phyloP scores from a whole-genome alignment of 1,140 invertebrate genomes.

The Platyscapa corneri region DNA sequence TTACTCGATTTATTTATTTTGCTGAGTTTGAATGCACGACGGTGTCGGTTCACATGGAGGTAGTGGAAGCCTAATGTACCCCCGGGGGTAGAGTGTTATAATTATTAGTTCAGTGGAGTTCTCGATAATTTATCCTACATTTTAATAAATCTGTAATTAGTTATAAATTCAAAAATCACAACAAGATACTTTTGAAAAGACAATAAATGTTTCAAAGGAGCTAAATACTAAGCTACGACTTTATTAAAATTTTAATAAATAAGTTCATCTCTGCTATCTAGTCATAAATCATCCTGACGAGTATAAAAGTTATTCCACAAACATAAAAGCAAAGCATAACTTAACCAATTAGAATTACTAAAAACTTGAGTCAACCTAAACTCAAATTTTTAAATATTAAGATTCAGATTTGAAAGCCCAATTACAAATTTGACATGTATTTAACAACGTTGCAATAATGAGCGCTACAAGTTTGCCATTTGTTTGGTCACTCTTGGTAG shows the following conservation, averaged over 20 bases:
- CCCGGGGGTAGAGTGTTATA: neutral
- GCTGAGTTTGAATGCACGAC: neutral
- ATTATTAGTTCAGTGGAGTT: neutral
- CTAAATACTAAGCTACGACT: too few relatives aligned
- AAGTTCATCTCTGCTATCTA: too few relatives aligned
- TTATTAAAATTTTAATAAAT: too few relatives aligned
- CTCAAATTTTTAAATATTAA: neutral
- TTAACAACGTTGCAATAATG: neutral
- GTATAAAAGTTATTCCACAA: too few relatives aligned
- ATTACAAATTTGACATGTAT: neutral
- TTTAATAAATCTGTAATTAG: neutral
- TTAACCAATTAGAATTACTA: too few relatives aligned
- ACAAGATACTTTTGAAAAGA: neutral
- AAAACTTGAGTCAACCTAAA: too few relatives aligned
- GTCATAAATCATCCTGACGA: too few relatives aligned
- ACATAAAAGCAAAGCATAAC: too few relatives aligned
- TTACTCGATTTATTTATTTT: slow-evolving; percentile 47
- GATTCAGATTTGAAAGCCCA: neutral
- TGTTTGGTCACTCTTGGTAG: neutral
- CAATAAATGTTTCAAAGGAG: neutral
- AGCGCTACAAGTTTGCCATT: neutral
- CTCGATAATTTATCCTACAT: neutral
- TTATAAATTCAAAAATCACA: neutral
- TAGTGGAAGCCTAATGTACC: neutral
- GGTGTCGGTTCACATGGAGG: neutral